These are phyloP conservation scores for Chloroceryle amazona DNA, from an alignment of 2,797 vertebrate genomes.

Conservation along the genomic window DNA sequence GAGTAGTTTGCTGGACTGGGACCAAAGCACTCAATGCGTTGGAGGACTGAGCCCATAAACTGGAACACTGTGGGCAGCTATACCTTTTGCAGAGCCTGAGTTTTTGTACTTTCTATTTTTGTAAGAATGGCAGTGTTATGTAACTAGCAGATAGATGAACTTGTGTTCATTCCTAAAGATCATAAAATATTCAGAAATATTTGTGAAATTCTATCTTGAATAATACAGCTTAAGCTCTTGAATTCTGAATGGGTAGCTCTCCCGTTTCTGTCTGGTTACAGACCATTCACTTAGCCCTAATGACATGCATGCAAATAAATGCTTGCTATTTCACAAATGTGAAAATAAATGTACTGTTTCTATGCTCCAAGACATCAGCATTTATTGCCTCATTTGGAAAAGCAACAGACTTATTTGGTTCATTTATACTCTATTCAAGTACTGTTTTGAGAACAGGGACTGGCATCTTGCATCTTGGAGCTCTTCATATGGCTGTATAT, in stretches of 20 bases:
- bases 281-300: constrained; percentile 59
- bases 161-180: constrained; percentile 42
- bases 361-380: constrained; percentile 29
- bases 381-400: constrained; percentile 49
- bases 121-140: constrained; percentile 46
- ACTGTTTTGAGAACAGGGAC: constrained; percentile 5
- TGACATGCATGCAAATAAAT: constrained; percentile 17
- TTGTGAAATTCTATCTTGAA: constrained; percentile 51
- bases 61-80: constrained; percentile 61
- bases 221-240: constrained; percentile 13
- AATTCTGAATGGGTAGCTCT: constrained; percentile 55
- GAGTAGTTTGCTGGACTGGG: constrained; percentile 23
- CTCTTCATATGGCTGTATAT: background rate
- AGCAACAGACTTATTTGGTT: constrained; percentile 13
- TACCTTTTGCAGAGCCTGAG: constrained; percentile 51
- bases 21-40: constrained; percentile 52
- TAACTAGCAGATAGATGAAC: constrained; percentile 65
- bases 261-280: constrained; percentile 22
- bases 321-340: constrained; percentile 44
- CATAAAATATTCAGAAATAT: constrained; percentile 65
- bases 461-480: background rate
- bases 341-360: constrained; percentile 61
- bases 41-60: constrained; percentile 42
- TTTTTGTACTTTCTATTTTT: constrained; percentile 63
- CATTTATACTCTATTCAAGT: constrained; percentile 37